Conservation (phyloP, 2,888 invertebrate species). For the Philhelius pedissequus region DNA sequence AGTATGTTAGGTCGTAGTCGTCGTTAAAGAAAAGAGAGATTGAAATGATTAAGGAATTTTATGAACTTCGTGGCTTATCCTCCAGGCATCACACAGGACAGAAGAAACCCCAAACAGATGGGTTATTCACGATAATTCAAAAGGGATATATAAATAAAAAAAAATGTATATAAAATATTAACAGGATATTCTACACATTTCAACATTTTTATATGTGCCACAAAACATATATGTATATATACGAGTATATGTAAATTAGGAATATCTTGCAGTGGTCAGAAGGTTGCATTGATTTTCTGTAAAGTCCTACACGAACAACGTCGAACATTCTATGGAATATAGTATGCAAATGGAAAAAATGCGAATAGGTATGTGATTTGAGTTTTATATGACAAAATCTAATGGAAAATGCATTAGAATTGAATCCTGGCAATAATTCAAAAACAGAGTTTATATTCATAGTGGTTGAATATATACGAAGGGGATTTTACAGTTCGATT, state of each 20-base stretch:
- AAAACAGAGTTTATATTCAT: conserved; percentile 30
- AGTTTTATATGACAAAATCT: conserved; percentile 26
- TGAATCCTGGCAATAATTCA: conserved; percentile 47
- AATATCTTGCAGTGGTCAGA: conserved; percentile 1
- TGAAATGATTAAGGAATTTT: conserved; percentile 47
- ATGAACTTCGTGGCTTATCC: conserved; percentile 17
- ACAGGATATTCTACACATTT: conserved; percentile 28
- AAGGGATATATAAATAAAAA: conserved; percentile 2
- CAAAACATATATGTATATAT: too few relatives aligned
- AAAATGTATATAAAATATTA: conserved; percentile 30
- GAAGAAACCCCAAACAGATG: conserved; percentile 38
- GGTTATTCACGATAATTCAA: conserved; percentile 38
- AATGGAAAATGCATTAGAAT: conserved; percentile 34
- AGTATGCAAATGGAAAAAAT: background rate
- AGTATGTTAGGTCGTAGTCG: background rate
- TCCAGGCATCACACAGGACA: background rate
- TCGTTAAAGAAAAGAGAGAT: conserved; percentile 9
- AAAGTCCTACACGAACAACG: background rate
- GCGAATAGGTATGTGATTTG: conserved; percentile 31
- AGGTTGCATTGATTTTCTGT: conserved; percentile 20
- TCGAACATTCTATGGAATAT: background rate
- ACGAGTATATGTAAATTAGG: conserved; percentile 50
- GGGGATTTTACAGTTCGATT: conserved; percentile 33
- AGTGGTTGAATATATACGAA: conserved; percentile 16
- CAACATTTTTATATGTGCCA: background rate